phyloP scores from a whole-genome alignment of 2,797 vertebrate species.

The Macrochelys suwanniensis region DNA sequence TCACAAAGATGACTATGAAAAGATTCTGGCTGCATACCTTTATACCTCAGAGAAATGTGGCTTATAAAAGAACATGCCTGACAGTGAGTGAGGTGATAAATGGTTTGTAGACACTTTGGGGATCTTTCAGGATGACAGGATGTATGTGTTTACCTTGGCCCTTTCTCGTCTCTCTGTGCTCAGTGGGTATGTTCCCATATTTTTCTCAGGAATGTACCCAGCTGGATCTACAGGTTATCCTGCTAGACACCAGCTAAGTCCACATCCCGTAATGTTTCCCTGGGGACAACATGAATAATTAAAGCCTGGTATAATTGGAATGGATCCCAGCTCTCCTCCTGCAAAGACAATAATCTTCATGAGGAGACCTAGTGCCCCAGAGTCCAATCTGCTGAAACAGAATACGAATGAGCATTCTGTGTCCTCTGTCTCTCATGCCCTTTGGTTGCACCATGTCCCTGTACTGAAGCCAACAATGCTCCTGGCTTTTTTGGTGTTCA shows the following conservation, averaged over 20 bases:
- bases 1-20: no score
- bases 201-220: neutral
- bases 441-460: neutral
- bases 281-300: neutral
- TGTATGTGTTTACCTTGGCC: neutral
- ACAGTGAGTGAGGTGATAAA: neutral
- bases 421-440: rapidly evolving
- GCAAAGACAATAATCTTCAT: no score
- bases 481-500: neutral
- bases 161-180: no score
- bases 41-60: no score
- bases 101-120: neutral
- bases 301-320: neutral
- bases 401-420: rapidly evolving
- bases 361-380: neutral
- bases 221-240: neutral
- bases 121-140: rapidly evolving
- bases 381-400: rapidly evolving
- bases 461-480: neutral
- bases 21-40: no score
- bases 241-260: no score
- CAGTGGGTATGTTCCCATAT: neutral
- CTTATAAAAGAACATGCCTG: no score
- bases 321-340: neutral
- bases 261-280: neutral